phyloP scores from a whole-genome alignment of 2,888 invertebrate genomes.

The Pandemis heparana region DNA sequence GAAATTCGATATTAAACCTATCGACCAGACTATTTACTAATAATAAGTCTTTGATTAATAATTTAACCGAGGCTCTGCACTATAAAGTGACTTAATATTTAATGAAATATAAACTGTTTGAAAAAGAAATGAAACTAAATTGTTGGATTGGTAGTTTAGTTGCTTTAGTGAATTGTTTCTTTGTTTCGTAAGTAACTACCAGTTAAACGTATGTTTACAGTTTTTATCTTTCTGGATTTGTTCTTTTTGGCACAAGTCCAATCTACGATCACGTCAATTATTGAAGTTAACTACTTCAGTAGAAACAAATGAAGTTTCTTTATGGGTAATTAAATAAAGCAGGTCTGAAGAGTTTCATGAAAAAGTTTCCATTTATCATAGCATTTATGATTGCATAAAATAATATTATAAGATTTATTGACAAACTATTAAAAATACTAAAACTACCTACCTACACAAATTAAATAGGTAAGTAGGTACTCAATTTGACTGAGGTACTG shows the following conservation, averaged over 20 bases:
- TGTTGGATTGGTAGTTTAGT: not conserved
- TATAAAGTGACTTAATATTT: no score
- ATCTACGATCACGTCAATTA: constrained; percentile 22
- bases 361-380: not conserved
- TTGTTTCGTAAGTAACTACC: no score
- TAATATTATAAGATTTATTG: no score
- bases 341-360: constrained; percentile 13
- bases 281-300: constrained; percentile 27
- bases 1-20: no score
- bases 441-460: no score
- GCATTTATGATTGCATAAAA: no score
- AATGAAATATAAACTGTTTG: not conserved
- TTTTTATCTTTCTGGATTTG: not conserved
- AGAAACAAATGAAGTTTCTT: constrained; percentile 24
- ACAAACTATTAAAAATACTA: no score
- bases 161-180: not conserved
- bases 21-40: no score
- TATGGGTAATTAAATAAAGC: constrained; percentile 33
- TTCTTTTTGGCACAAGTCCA: constrained; percentile 29
- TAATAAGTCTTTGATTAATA: no score
- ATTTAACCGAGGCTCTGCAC: no score
- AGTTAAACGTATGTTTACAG: not conserved
- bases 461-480: no score
- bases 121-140: not conserved
- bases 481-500: no score